Evolutionary conservation across 2,113 vertebrate genomes (phyloP).

Genomic region (Daphoenositta chrysoptera): DNA sequence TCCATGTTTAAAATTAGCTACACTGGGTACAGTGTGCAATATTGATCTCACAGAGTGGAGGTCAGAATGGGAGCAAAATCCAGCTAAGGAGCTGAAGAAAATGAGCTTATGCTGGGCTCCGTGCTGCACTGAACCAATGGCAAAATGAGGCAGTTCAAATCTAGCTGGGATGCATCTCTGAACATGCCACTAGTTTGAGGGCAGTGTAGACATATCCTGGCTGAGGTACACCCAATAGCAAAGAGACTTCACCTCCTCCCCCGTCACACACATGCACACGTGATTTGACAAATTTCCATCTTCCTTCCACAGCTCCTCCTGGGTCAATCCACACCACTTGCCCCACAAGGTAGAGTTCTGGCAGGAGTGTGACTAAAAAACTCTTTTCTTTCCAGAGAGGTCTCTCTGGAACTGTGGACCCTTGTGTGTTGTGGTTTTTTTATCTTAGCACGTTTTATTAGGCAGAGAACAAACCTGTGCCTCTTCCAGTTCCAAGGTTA

Average conservation of each 20-base stretch:
- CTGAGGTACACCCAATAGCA: background rate
- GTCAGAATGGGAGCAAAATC: background rate
- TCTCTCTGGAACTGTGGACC: background rate
- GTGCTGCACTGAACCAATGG: background rate
- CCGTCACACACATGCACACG: rapidly evolving
- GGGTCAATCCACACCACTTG: background rate
- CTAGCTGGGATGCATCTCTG: background rate
- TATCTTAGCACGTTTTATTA: background rate
- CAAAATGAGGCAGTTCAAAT: background rate
- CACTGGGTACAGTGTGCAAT: background rate
- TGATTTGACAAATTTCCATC: background rate
- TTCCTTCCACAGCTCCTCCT: background rate
- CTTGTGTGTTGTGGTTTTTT: background rate
- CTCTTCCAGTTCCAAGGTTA: background rate
- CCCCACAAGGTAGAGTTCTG: background rate
- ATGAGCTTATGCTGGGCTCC: background rate
- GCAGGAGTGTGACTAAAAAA: background rate
- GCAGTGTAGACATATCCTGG: background rate
- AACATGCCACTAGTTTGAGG: background rate
- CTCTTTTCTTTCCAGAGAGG: background rate
- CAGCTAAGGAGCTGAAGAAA: background rate
- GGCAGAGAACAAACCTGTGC: background rate
- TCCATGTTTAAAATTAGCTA: background rate
- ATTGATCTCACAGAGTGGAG: background rate
- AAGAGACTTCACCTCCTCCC: background rate